Evolutionary conservation across 37 sponge, comb jelly and placozoan species (phyloP).

Genomic region (Crambe crambe): DNA sequence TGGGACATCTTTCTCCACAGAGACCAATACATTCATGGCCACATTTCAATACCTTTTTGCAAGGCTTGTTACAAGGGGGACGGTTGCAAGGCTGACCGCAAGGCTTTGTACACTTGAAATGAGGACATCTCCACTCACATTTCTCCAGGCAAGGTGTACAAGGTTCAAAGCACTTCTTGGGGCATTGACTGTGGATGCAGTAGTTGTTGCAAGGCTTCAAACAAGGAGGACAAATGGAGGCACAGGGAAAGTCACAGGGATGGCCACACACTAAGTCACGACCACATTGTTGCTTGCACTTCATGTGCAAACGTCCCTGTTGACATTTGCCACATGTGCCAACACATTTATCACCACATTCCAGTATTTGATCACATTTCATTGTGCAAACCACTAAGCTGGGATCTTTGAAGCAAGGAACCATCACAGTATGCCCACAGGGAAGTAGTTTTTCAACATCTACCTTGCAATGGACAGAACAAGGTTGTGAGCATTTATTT

Average conservation of each 20-base stretch:
- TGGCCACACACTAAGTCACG: slow-evolving; percentile 86
- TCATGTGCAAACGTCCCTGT: slow-evolving; percentile 71
- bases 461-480: slow-evolving; percentile 34
- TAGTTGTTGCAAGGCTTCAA: slow-evolving; percentile 60
- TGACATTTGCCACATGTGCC: slow-evolving; percentile 76
- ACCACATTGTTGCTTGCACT: slow-evolving; percentile 63
- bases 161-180: slow-evolving; percentile 69
- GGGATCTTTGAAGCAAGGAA: slow-evolving; percentile 30
- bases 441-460: slow-evolving; percentile 26
- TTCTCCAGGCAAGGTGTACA: slow-evolving; percentile 72
- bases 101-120: slow-evolving; percentile 62
- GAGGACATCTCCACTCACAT: slow-evolving; percentile 83
- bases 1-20: slow-evolving; percentile 89
- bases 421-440: slow-evolving; percentile 65
- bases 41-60: slow-evolving; percentile 52
- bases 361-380: slow-evolving; percentile 13
- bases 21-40: slow-evolving; percentile 87
- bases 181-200: slow-evolving; percentile 80
- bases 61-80: slow-evolving; percentile 63
- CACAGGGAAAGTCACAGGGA: slow-evolving; percentile 66
- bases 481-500: slow-evolving; percentile 60
- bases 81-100: slow-evolving; percentile 85
- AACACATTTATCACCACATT: slow-evolving; percentile 73
- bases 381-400: slow-evolving; percentile 22
- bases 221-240: slow-evolving; percentile 77